Evolutionary conservation across 2,797 vertebrate species (phyloP).

Genomic region (Melanotaenia nigrans): DNA sequence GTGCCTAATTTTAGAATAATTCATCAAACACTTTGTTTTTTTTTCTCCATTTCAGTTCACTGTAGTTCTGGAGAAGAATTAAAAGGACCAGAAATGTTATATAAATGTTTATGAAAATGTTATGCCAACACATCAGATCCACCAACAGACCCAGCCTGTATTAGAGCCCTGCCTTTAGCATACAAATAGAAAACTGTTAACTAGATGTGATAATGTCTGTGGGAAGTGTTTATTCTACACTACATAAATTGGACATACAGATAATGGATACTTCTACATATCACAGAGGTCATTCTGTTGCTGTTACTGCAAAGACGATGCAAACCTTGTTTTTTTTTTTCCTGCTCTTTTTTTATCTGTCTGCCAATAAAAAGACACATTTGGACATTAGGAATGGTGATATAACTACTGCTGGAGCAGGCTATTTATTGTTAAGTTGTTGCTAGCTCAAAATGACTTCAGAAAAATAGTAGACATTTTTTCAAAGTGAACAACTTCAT

Average conservation of each 20-base stretch:
- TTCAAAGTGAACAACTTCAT: not conserved
- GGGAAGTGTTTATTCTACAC: too few species aligned
- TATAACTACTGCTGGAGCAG: not conserved
- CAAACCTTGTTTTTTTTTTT: too few species aligned
- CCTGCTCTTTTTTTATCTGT: not conserved
- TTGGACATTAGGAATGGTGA: not conserved
- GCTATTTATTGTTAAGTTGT: not conserved
- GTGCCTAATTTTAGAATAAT: too few species aligned
- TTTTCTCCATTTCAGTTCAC: too few species aligned
- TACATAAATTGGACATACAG: not conserved
- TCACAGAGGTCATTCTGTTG: too few species aligned
- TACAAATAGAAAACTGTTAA: too few species aligned
- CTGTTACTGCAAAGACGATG: too few species aligned
- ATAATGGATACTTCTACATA: not conserved
- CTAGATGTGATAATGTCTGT: too few species aligned
- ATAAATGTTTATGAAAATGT: not conserved
- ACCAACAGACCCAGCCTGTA: too few species aligned
- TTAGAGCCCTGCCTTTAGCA: too few species aligned
- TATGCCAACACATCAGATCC: not conserved
- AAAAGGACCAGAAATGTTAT: not conserved
- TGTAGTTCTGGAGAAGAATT: not conserved
- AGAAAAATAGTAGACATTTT: not conserved
- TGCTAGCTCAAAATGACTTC: not conserved
- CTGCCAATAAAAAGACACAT: not conserved
- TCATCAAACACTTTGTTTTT: too few species aligned